Evolutionary conservation across 1,140 invertebrate species (phyloP).

Genomic region (Idris sp.): DNA sequence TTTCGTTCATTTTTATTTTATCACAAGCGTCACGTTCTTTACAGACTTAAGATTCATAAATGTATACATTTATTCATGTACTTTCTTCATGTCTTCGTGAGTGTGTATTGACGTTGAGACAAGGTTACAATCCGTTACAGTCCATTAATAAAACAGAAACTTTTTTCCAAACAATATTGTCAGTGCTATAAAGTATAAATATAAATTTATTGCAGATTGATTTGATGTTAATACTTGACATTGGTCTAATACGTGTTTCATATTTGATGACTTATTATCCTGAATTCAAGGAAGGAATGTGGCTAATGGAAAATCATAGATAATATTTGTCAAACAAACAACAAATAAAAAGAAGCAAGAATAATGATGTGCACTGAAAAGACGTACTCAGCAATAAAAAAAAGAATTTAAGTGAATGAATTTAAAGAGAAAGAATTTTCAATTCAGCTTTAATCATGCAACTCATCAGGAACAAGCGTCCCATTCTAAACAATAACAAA

Average conservation of each 20-base stretch:
- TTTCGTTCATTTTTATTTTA: conserved; percentile 8
- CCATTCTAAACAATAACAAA: conserved; percentile 7
- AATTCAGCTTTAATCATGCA: too few relatives aligned
- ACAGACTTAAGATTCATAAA: conserved; percentile 39
- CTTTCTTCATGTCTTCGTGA: conserved; percentile 37
- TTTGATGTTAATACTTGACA: conserved; percentile 5
- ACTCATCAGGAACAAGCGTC: too few relatives aligned
- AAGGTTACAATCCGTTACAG: conserved; percentile 42
- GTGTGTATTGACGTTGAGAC: conserved; percentile 44
- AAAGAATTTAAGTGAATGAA: too few relatives aligned
- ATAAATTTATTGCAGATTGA: conserved; percentile 30
- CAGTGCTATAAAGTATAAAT: conserved; percentile 31
- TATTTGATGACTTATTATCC: too few relatives aligned
- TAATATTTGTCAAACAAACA: too few relatives aligned
- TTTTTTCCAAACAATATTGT: conserved; percentile 14
- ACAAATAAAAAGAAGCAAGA: too few relatives aligned
- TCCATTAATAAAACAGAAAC: conserved; percentile 33
- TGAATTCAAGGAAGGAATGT: too few relatives aligned
- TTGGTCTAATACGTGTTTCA: neutral
- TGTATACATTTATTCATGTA: conserved; percentile 37
- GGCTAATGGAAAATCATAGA: too few relatives aligned
- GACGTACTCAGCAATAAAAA: too few relatives aligned
- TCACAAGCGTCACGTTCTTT: conserved; percentile 31
- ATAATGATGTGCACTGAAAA: too few relatives aligned
- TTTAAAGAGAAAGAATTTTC: too few relatives aligned